Evolutionary conservation across 2,888 invertebrate genomes (phyloP).

Genomic region (Macrosiphum euphorbiae): DNA sequence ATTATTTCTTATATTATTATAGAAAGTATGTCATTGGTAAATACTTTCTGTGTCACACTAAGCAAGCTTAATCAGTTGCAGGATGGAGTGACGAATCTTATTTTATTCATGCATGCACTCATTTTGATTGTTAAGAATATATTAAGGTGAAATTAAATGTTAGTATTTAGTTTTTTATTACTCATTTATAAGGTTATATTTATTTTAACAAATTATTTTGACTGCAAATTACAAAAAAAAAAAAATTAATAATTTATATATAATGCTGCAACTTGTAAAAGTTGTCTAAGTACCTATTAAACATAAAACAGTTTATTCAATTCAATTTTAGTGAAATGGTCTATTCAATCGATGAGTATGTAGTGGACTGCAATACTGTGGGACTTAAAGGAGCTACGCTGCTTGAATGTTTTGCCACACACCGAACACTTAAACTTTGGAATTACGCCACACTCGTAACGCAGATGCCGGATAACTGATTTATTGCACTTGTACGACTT

Average conservation of each 20-base stretch:
- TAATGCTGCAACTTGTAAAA: neutral
- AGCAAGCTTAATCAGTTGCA: too few species aligned
- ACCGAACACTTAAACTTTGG: constrained; percentile 68
- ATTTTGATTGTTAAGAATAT: neutral
- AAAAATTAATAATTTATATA: too few species aligned
- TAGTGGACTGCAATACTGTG: neutral
- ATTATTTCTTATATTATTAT: too few species aligned
- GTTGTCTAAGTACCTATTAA: neutral
- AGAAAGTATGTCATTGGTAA: too few species aligned
- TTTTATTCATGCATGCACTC: too few species aligned
- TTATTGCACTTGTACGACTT: neutral
- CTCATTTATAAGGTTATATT: too few species aligned
- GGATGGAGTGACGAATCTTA: too few species aligned
- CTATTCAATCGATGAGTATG: neutral
- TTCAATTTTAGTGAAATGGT: too few species aligned
- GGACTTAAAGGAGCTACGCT: neutral
- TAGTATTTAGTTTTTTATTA: neutral
- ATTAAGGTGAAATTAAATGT: neutral
- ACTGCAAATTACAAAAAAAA: too few species aligned
- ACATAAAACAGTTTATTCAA: too few species aligned
- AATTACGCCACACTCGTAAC: constrained; percentile 68
- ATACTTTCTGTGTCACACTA: too few species aligned
- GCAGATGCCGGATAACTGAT: neutral
- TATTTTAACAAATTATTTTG: too few species aligned
- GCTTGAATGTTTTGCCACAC: constrained; percentile 65